These are phyloP conservation scores for Dynastes hyllus DNA, from an alignment of 2,888 invertebrate genomes.

Conservation along the genomic window DNA sequence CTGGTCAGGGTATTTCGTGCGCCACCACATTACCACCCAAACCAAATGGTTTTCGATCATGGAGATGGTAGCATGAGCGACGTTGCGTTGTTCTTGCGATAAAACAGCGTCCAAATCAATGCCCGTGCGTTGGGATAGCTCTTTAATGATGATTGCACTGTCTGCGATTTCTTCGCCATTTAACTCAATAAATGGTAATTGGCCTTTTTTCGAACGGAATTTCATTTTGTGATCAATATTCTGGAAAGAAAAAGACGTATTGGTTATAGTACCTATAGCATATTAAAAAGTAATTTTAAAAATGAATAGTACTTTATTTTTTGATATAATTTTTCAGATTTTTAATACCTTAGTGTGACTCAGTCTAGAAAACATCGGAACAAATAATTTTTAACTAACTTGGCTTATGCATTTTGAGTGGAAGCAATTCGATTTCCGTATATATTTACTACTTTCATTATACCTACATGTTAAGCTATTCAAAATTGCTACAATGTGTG, in stretches of 20 bases:
- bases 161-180: conserved; percentile 97
- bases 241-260: conserved; percentile 73
- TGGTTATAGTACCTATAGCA: not conserved
- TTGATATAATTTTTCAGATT: too few relatives aligned
- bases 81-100: conserved; percentile 88
- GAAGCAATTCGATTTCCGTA: too few relatives aligned
- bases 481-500: too few relatives aligned
- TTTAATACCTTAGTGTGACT: too few relatives aligned
- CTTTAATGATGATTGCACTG: conserved; percentile 92
- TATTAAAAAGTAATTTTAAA: too few relatives aligned
- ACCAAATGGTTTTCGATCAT: conserved; percentile 96
- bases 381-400: too few relatives aligned
- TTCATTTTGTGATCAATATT: conserved; percentile 96
- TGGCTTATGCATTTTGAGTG: too few relatives aligned
- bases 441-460: too few relatives aligned
- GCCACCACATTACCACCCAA: conserved; percentile 95
- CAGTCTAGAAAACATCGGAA: too few relatives aligned
- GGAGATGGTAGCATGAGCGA: conserved; percentile 93
- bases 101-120: conserved; percentile 89
- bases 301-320: too few relatives aligned
- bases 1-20: conserved; percentile 92
- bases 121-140: conserved; percentile 86
- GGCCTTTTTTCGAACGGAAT: conserved; percentile 94
- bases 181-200: conserved; percentile 94
- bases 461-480: too few relatives aligned